These are phyloP conservation scores for Amyelois transitella DNA, from an alignment of 1,140 invertebrate species.

Conservation along the genomic window DNA sequence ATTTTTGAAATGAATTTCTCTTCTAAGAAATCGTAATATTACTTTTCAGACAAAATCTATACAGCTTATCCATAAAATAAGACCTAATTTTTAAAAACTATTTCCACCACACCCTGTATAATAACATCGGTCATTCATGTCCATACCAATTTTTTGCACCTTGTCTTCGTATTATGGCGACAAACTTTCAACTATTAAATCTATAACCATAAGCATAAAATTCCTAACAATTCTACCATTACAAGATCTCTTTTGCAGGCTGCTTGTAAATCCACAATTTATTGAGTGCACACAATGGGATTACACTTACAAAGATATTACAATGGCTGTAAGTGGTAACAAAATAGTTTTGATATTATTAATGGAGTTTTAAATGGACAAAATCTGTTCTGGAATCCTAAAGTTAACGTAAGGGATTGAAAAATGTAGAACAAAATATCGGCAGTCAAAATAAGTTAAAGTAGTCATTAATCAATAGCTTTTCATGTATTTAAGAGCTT, in stretches of 20 bases:
- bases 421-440: no score
- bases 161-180: conserved; percentile 21
- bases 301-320: conserved; percentile 31
- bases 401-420: not conserved
- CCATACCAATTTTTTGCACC: conserved; percentile 37
- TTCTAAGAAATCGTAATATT: no score
- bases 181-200: not conserved
- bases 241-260: conserved; percentile 12
- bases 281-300: conserved; percentile 36
- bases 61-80: no score
- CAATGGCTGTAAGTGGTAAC: conserved; percentile 19
- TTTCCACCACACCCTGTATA: conserved; percentile 15
- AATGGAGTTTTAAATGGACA: conserved; percentile 14
- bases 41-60: no score
- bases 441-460: no score
- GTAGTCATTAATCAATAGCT: no score
- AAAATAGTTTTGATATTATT: conserved; percentile 31
- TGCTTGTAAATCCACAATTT: conserved; percentile 23
- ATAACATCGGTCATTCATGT: conserved; percentile 40
- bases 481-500: no score
- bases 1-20: no score
- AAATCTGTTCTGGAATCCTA: not conserved
- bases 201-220: not conserved
- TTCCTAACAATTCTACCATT: no score
- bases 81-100: no score